phyloP scores from a whole-genome alignment of 1,140 invertebrate species.

The Trinorchestia longiramus region DNA sequence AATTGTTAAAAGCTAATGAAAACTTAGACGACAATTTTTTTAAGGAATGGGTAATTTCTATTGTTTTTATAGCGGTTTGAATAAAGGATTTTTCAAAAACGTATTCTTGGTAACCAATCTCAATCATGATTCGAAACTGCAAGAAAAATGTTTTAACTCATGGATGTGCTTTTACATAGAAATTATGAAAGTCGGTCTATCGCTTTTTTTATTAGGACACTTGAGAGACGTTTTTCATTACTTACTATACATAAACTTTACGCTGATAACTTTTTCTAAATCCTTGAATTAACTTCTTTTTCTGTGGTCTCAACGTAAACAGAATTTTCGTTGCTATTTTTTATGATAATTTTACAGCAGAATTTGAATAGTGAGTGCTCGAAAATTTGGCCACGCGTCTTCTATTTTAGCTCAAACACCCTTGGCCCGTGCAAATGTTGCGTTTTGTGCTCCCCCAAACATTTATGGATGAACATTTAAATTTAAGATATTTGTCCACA shows the following conservation, averaged over 20 bases:
- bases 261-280: not conserved
- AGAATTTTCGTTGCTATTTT: not conserved
- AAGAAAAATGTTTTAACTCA: too few relatives aligned
- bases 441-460: not conserved
- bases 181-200: too few relatives aligned
- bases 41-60: too few relatives aligned
- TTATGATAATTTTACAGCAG: not conserved
- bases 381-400: not conserved
- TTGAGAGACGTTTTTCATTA: not conserved
- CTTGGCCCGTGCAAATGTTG: not conserved
- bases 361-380: not conserved
- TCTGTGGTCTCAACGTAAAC: not conserved
- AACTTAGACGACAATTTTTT: too few relatives aligned
- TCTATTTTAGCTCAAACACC: not conserved
- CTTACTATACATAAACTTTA: not conserved
- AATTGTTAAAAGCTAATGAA: not conserved
- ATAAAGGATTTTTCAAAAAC: not conserved
- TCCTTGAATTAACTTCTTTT: not conserved
- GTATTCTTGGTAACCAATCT: not conserved
- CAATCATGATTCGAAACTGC: too few relatives aligned
- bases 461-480: not conserved
- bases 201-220: too few relatives aligned
- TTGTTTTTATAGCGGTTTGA: too few relatives aligned
- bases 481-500: not conserved
- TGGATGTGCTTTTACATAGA: too few relatives aligned